A percentile compares a stretch with the other conserved stretches of the same genome.
phyloP scores from a whole-genome alignment of 1,140 invertebrate species.

The Drosophila mauritiana region DNA sequence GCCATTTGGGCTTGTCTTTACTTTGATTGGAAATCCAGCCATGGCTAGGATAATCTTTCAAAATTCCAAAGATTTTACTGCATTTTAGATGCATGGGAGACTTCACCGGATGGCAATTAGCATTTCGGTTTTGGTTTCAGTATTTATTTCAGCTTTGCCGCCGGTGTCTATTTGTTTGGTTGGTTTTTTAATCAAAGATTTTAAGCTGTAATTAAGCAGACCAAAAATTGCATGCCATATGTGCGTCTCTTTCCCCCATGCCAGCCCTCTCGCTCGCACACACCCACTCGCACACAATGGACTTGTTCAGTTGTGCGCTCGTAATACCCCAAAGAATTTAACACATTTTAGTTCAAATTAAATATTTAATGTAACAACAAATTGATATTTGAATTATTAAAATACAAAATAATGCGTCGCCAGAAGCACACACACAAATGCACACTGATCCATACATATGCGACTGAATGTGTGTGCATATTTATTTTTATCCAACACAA shows the following conservation, averaged over 20 bases:
- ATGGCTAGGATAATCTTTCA: slow-evolving; percentile 10
- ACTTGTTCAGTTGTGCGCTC: slow-evolving; percentile 39
- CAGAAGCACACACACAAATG: slow-evolving; percentile 54
- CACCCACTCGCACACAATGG: background rate
- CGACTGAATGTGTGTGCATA: slow-evolving; percentile 11
- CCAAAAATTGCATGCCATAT: slow-evolving; percentile 69
- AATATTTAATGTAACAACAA: slow-evolving; percentile 83
- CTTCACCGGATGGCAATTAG: slow-evolving; percentile 31
- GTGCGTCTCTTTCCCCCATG: slow-evolving; percentile 11
- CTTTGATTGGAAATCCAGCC: slow-evolving; percentile 2
- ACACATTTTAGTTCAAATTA: slow-evolving; percentile 83
- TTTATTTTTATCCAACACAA: slow-evolving; percentile 14
- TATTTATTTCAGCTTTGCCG: slow-evolving; percentile 24
- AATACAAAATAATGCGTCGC: slow-evolving; percentile 78
- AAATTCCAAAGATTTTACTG: slow-evolving; percentile 11
- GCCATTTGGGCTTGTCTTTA: background rate
- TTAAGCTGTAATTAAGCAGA: slow-evolving; percentile 81
- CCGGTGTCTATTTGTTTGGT: slow-evolving; percentile 29
- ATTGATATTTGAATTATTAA: slow-evolving; percentile 83
- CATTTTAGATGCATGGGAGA: slow-evolving; percentile 23
- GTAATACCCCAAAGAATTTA: slow-evolving; percentile 81
- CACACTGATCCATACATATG: slow-evolving; percentile 11
- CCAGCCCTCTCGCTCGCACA: background rate
- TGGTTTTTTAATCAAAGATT: slow-evolving; percentile 74
- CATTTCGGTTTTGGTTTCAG: slow-evolving; percentile 27